Conservation (phyloP, 2,888 invertebrate genomes). For the Athalia circularis region DNA sequence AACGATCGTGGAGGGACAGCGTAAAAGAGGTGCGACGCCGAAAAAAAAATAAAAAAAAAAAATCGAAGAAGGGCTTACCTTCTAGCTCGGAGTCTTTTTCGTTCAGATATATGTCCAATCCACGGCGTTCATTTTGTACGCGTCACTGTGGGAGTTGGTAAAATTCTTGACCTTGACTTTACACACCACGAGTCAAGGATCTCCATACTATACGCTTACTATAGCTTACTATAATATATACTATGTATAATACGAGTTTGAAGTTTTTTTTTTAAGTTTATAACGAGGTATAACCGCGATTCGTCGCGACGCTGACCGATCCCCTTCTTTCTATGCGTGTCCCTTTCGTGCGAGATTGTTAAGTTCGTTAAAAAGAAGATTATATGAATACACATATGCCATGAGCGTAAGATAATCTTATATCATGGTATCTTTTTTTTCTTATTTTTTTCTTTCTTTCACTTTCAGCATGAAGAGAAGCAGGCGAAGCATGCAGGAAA, state of each 20-base stretch:
- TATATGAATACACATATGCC: too few relatives aligned
- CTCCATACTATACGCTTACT: conserved; percentile 13
- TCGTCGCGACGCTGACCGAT: too few relatives aligned
- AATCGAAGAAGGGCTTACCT: neutral
- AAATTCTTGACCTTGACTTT: conserved; percentile 29
- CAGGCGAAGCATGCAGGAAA: neutral
- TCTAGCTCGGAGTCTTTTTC: neutral
- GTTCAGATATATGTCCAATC: neutral
- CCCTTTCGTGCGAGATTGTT: too few relatives aligned
- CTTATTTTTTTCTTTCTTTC: too few relatives aligned
- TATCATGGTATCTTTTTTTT: too few relatives aligned
- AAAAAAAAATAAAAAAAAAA: too few relatives aligned
- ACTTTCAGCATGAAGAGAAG: neutral
- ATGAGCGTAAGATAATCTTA: too few relatives aligned
- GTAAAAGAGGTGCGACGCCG: too few relatives aligned
- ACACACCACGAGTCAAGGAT: conserved; percentile 25
- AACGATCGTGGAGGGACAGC: too few relatives aligned
- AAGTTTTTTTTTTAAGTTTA: neutral
- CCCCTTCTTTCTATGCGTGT: too few relatives aligned
- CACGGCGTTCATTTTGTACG: neutral
- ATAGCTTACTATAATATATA: conserved; percentile 16
- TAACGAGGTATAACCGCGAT: too few relatives aligned
- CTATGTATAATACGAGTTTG: conserved; percentile 6
- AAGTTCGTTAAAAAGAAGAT: too few relatives aligned
- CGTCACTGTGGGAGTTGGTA: neutral